Evolutionary conservation across 1,140 invertebrate species (phyloP).

Genomic region (Drosophila teissieri): DNA sequence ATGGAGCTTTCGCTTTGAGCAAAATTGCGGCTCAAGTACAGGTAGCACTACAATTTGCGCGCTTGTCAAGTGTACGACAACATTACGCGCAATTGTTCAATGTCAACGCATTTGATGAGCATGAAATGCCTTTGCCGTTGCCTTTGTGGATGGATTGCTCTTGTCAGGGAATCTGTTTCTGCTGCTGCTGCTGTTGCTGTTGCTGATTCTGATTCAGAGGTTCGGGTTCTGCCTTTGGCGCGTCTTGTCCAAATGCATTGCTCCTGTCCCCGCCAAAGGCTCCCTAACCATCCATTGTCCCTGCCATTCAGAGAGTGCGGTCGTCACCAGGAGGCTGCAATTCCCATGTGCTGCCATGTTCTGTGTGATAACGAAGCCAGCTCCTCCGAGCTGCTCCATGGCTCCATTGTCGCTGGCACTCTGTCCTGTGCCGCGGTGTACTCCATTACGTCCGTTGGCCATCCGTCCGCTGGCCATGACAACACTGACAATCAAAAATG

Average conservation of each 20-base stretch:
- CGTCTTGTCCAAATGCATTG: conserved; percentile 13
- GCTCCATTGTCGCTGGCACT: conserved; percentile 54
- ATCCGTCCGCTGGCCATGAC: conserved; percentile 24
- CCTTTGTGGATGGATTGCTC: conserved; percentile 63
- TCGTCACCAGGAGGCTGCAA: conserved; percentile 57
- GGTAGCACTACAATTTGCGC: conserved; percentile 82
- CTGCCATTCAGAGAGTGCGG: conserved; percentile 17
- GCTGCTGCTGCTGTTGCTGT: conserved; percentile 1
- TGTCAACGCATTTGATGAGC: conserved; percentile 83
- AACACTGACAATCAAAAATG: conserved; percentile 67
- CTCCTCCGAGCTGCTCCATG: conserved; percentile 20
- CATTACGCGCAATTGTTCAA: conserved; percentile 83
- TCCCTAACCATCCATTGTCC: conserved; percentile 68
- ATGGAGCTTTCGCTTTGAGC: conserved; percentile 64
- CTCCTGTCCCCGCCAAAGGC: not conserved
- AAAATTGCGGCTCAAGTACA: conserved; percentile 43
- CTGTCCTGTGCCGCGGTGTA: conserved; percentile 40
- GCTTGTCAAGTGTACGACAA: conserved; percentile 83
- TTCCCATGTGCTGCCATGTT: conserved; percentile 81
- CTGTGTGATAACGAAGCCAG: conserved; percentile 75
- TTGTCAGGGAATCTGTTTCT: conserved; percentile 34
- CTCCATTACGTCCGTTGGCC: conserved; percentile 13
- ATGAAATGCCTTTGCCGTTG: conserved; percentile 72
- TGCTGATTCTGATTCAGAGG: conserved; percentile 15
- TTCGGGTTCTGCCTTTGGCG: not conserved